Conservation (phyloP, 2,888 invertebrate genomes). For the Bugula neritina region DNA sequence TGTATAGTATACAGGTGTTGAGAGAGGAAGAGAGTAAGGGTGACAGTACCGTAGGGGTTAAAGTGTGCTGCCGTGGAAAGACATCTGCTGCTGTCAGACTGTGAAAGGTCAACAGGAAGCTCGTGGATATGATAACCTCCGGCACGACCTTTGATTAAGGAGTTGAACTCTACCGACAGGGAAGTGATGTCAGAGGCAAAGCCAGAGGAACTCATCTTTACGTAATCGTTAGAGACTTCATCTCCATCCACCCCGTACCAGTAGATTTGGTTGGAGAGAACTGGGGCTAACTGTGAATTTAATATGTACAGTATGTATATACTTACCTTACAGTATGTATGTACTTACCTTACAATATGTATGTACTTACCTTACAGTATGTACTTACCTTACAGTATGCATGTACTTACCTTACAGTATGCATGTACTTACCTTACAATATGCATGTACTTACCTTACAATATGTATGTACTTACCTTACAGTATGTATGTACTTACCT, state of each 20-base stretch:
- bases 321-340: no score
- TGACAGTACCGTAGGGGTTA: constrained; percentile 1
- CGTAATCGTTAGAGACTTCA: not conserved
- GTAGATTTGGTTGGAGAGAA: not conserved
- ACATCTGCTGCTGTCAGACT: not conserved
- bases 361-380: no score
- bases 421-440: no score
- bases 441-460: no score
- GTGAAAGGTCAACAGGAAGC: constrained; percentile 56
- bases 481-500: no score
- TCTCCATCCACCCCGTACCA: constrained; percentile 2
- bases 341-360: no score
- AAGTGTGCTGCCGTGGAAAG: not conserved
- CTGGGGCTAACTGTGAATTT: not conserved
- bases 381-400: no score
- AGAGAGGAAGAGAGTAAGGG: no score
- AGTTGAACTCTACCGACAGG: constrained; percentile 66
- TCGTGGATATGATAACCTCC: constrained; percentile 73
- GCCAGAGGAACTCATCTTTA: not conserved
- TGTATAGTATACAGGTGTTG: no score
- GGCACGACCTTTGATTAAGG: constrained; percentile 62
- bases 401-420: no score
- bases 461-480: no score
- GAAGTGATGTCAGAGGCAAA: constrained; percentile 50
- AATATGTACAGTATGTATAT: no score